Base-by-base conservation (phyloP, 2,797 vertebrate species). In the Hafferia zeledoni region DNA sequence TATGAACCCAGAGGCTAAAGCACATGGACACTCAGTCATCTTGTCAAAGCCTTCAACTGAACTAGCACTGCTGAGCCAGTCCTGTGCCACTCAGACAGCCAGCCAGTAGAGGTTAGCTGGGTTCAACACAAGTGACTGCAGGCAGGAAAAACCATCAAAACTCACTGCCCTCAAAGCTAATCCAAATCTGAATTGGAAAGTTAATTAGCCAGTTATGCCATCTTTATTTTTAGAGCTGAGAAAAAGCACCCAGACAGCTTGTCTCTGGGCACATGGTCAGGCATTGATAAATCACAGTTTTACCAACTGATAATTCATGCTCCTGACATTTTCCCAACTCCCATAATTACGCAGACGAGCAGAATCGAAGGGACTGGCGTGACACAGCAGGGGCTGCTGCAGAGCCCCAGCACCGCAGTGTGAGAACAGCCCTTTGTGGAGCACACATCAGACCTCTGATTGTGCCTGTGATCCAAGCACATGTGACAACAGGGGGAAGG, bases 401-500 rank as follows among this genome's bases (percentile, higher is more conserved):
- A 91, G 90, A 92, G 92, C 57, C 93, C 64, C 13, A 9, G 87
- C 68, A 81, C 82, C 0, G 39, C 91, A 39, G 89, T 2, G 49
- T 47, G 94, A 95, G 91, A 96, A 52, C 77, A 91, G 80, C 80
- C 90, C 91, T 97, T 97, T 97, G 95, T 93, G 93, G 80, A 85
- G 74, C 64, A 9, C 24, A 7, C 93, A 89, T 79, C 94, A 95
- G 93, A 47, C 91, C 92, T 74, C 92, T 5, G 31, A 94, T 90
- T 94, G 92, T 95, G 94, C 90, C 83, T 69, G 57, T 89, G 90
- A 96, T 91, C 86, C 87, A 27, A 87, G 93, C 83, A 79, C 94
- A 96, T 96, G 96, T 93, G 95, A 96, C 96, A 96, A 50, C 72
- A 95, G 96, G 86, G 93, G 95, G 92, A 92, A 96, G 94, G 94